Evolutionary conservation across 1,140 invertebrate genomes (phyloP).

Genomic region (Hermetia illucens): DNA sequence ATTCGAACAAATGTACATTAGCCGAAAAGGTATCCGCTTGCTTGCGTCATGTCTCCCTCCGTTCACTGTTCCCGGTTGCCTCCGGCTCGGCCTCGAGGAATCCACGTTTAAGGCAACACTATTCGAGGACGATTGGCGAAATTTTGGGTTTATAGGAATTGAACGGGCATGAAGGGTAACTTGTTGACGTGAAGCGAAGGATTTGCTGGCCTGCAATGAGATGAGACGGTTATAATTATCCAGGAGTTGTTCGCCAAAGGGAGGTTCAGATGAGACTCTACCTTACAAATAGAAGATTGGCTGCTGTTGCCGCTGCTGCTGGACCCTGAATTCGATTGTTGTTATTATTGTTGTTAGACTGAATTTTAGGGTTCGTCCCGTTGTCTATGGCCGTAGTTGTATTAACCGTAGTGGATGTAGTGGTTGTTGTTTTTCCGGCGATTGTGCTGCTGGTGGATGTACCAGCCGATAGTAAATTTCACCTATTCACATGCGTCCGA

Average conservation of each 20-base stretch:
- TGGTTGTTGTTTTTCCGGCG: constrained; percentile 11
- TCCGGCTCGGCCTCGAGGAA: too few relatives aligned
- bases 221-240: constrained; percentile 9
- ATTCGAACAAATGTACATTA: too few relatives aligned
- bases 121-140: too few relatives aligned
- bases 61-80: too few relatives aligned
- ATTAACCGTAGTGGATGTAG: constrained; percentile 7
- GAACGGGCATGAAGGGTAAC: constrained; percentile 26
- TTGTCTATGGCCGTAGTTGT: too few relatives aligned
- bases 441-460: constrained; percentile 5
- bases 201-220: constrained; percentile 27
- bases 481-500: constrained; percentile 29
- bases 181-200: constrained; percentile 26
- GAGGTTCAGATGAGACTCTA: constrained; percentile 10
- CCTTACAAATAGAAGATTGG: constrained; percentile 29
- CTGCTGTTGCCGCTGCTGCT: constrained; percentile 17
- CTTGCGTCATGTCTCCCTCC: too few relatives aligned
- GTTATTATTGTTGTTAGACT: constrained; percentile 1
- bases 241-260: constrained; percentile 9
- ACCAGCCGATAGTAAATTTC: constrained; percentile 20
- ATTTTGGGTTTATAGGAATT: constrained; percentile 20
- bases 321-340: constrained; percentile 4
- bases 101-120: too few relatives aligned
- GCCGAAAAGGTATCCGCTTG: too few relatives aligned
- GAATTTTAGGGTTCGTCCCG: constrained; percentile 1